Evolutionary conservation across 2,888 invertebrate genomes (phyloP), one percentile per base, ranked within the genome.

Genomic region (Lathronympha strigana): DNA sequence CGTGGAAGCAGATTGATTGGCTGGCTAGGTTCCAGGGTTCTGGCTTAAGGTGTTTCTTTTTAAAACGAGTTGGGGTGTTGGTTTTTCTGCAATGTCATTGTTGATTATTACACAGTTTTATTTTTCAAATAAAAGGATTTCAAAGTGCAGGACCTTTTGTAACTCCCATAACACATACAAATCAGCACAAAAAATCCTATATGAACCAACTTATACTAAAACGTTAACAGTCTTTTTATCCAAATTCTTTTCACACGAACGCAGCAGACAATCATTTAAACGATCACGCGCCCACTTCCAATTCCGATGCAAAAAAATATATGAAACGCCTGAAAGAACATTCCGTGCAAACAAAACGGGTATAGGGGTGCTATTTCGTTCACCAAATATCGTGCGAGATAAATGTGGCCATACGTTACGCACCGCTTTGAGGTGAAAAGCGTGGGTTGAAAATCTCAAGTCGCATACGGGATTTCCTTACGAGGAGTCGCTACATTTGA

Each of bases 401-500:
- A 82, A 82, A 83, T 83, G 78, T 68, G 79, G 75, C 78, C 78
- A 77, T 81, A 83, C 76, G 78, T 82, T 74, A 82, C 81, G 77
- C 76, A 81, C 69, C 76, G 76, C 75, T 78, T 79, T 76, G 77
- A 80, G 80, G 79, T 78, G 81, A 73, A 77, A 77, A 77, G 75
- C 76, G 72, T 53, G 71, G 69, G 61, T 53, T 66, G 66, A 71
- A 73, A 76, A 77, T 76, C 76, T 73, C 67, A 66, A 66, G 68
- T 62, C 76, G 74, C 73, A 73, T 77, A 71, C 76, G 73, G 78
- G 74, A 76, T 74, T 71, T 70, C 73, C 68, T 68, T 61, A 62
- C 69, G 69, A 64, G 64, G 64, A 61, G 43, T 71, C 76, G 84
- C 79, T 82, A 83, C 84, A 87, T 88, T 88, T 88, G 88, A 89